phyloP scores from a whole-genome alignment of 2,888 invertebrate genomes.

The Lottia gigantea region DNA sequence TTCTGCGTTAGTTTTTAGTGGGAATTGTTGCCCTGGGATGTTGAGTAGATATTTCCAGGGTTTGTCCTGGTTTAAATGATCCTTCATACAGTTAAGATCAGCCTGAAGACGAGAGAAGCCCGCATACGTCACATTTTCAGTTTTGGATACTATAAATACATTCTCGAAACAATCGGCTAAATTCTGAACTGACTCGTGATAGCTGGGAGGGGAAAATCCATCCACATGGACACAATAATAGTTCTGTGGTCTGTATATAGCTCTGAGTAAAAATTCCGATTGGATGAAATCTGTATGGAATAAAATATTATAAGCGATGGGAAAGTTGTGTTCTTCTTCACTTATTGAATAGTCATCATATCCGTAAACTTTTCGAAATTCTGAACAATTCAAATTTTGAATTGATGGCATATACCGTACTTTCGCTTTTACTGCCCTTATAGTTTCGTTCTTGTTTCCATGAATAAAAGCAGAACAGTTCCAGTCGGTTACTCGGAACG shows the following conservation, averaged over 20 bases:
- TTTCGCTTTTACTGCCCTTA: too few species aligned
- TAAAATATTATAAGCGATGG: slow-evolving; percentile 61
- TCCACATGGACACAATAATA: slow-evolving; percentile 66
- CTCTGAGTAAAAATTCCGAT: slow-evolving; percentile 53
- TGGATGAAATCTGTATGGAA: slow-evolving; percentile 57
- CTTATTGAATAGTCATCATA: slow-evolving; percentile 29
- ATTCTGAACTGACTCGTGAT: slow-evolving; percentile 41
- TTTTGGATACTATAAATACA: slow-evolving; percentile 61
- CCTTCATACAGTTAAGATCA: slow-evolving; percentile 65
- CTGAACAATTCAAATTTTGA: slow-evolving; percentile 39
- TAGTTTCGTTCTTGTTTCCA: too few species aligned
- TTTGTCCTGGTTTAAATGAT: slow-evolving; percentile 39
- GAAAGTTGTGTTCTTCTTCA: slow-evolving; percentile 48
- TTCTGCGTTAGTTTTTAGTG: slow-evolving; percentile 64
- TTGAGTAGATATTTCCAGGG: slow-evolving; percentile 67
- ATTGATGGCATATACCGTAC: not conserved
- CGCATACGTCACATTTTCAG: slow-evolving; percentile 61
- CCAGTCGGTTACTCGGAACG: too few species aligned
- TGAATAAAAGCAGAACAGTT: too few species aligned
- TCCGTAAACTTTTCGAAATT: slow-evolving; percentile 38
- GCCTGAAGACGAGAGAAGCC: slow-evolving; percentile 62
- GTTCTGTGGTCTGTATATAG: slow-evolving; percentile 63
- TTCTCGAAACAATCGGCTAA: slow-evolving; percentile 61
- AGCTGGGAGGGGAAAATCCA: slow-evolving; percentile 34
- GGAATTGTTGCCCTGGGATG: slow-evolving; percentile 63